phyloP scores from a whole-genome alignment of 2,888 invertebrate species.

The Cantharis nigra region DNA sequence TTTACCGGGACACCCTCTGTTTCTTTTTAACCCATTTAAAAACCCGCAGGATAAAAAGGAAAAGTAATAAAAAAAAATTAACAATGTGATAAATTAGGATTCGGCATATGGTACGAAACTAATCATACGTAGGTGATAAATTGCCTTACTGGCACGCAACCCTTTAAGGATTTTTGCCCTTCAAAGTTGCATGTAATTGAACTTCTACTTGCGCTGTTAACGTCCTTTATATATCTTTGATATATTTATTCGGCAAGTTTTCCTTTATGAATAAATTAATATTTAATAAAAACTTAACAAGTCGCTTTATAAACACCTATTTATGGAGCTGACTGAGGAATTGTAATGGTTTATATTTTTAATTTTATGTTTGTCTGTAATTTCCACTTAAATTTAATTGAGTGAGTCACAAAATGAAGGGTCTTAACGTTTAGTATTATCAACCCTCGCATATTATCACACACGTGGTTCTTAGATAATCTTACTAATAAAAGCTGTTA shows the following conservation, averaged over 20 bases:
- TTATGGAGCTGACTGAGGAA: neutral
- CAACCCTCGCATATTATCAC: slow-evolving; percentile 46
- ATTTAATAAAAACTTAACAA: neutral
- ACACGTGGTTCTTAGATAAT: slow-evolving; percentile 36
- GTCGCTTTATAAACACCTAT: neutral
- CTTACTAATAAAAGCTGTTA: slow-evolving; percentile 32
- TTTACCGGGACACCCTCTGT: neutral
- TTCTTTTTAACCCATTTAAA: neutral
- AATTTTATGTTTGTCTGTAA: slow-evolving; percentile 29
- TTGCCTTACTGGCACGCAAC: slow-evolving; percentile 19
- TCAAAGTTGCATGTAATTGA: slow-evolving; percentile 11
- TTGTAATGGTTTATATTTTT: slow-evolving; percentile 16
- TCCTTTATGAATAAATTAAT: neutral
- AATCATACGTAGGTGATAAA: slow-evolving; percentile 28
- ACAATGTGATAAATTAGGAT: neutral
- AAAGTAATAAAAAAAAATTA: neutral
- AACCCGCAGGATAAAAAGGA: neutral
- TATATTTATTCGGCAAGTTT: neutral
- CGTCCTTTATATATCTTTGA: neutral
- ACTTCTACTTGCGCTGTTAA: neutral
- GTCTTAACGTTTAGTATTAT: slow-evolving; percentile 19
- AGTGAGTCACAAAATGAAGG: slow-evolving; percentile 33
- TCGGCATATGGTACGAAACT: slow-evolving; percentile 25
- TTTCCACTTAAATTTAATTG: slow-evolving; percentile 35
- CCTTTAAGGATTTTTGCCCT: slow-evolving; percentile 14